Base-by-base conservation (phyloP, 2,797 vertebrate genomes). In the Okamejei kenojei region DNA sequence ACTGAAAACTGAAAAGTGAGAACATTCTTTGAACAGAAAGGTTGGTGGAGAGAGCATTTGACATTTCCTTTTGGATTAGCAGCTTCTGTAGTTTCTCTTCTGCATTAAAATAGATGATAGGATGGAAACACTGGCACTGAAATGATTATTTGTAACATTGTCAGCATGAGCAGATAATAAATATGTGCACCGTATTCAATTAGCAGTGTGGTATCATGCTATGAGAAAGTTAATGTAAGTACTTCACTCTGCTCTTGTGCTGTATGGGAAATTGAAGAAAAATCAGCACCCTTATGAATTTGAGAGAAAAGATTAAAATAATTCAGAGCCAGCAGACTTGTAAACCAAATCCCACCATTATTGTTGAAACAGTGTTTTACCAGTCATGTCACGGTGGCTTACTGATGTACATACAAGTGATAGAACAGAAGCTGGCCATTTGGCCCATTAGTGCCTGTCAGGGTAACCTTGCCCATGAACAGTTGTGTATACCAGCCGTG, bases 151-250 rank as follows among this genome's bases (percentile, higher is more conserved):
- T 88, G 15, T 88, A 68, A 77, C 76, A 68, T n/a, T 35, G 61
- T 68, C 63, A 68, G 61, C 63, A 68, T 9, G 63, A 88, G 17
- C n/a, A 65, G 63, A 68, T 32, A 35, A n/a, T 65, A 65, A 88
- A 88, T 68, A 35, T 88, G 65, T 32, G n/a, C 61, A 88, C 63
- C 68, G 8, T 68, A 35, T 88, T 88, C 61, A 88, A 88, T 88
- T 68, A 88, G 32, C 63, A 88, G 61, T 35, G 32, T 88, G 58
- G 61, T 68, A 19, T 68, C n/a, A 88, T n/a, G 82, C 58, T 86
- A 32, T 19, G 15, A 58, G 58, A 88, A 88, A 35, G 29, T 61
- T 86, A n/a, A 86, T 86, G 78, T 38, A 79, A 38, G 4, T 79
- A 38, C 78, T 65, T 65, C 61, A 35, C 17, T 68, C n/a, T 19